Conservation (phyloP, 2,888 invertebrate species). For the Limenitis camilla region DNA sequence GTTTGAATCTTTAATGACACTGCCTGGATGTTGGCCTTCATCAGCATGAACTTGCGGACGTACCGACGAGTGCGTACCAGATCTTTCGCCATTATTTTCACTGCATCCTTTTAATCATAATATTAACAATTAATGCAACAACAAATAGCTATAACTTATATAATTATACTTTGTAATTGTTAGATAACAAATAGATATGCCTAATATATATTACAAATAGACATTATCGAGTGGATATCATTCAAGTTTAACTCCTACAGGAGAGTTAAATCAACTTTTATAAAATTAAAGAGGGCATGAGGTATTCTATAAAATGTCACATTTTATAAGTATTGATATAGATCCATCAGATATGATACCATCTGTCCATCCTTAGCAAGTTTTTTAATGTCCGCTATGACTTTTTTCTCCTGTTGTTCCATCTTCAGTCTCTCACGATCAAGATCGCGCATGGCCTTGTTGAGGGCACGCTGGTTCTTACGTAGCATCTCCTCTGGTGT, state of each 20-base stretch:
- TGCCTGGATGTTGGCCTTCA: conserved; percentile 99
- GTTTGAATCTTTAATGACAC: conserved; percentile 98
- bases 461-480: conserved; percentile 97
- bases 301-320: too few relatives aligned
- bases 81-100: conserved; percentile 99
- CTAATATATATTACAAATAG: too few relatives aligned
- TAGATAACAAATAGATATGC: too few relatives aligned
- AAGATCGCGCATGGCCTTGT: conserved; percentile 98
- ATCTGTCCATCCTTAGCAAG: conserved; percentile 99
- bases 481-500: conserved; percentile 98
- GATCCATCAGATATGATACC: conserved; percentile 70
- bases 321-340: too few relatives aligned
- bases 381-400: conserved; percentile 98
- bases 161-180: too few relatives aligned
- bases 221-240: too few relatives aligned
- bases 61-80: conserved; percentile 96
- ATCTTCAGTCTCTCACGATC: conserved; percentile 95
- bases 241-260: too few relatives aligned
- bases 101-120: conserved; percentile 85
- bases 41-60: conserved; percentile 98
- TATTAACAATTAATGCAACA: too few relatives aligned
- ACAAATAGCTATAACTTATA: too few relatives aligned
- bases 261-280: too few relatives aligned
- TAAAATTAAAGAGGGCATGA: too few relatives aligned
- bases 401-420: conserved; percentile 99